Evolutionary conservation across 1,140 invertebrate genomes (phyloP), one percentile per base, ranked within the genome.

Genomic region (Drosophila funebris): DNA sequence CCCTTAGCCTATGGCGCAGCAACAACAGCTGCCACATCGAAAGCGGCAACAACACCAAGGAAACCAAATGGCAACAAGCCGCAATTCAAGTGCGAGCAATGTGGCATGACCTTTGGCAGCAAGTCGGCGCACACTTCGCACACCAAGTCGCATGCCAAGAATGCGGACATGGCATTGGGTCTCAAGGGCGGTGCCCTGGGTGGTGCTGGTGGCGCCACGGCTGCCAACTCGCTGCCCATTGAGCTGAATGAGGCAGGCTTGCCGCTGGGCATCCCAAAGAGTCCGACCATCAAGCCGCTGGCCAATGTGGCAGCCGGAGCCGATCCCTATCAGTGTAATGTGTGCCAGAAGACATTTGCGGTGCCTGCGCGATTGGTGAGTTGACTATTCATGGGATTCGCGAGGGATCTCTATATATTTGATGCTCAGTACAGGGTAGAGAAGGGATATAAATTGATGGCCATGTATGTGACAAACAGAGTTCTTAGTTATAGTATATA

Each of bases 331-430:
- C 94, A 96, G 37, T 99, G 97, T 92, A 96, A 97, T 90, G 96
- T 97, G 61, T 99, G 97, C 92, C 94, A 95, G 61, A 98, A 98
- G 91, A 97, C 96, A 0, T 98, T 98, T 91, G 96, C 96, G 3
- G 97, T 98, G 13, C 97, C 96, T 3, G 97, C 97, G n/a, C 93
- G 97, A 43, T 93, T 99, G 54, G 97, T 96, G 63, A 90, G 90
- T 88, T 13, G 2, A 53, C 3, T n/a, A n/a, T 18, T 27, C 24
- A n/a, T 27, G 24, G 24, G 24, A 27, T 5, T 5, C 24, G 4
- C 4, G 4, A n/a, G 24, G 24, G 24, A 27, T 27, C 24, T 27
- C 1, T 4, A n/a, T n/a, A n/a, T n/a, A n/a, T n/a, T n/a, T n/a
- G n/a, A n/a, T n/a, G n/a, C n/a, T n/a, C n/a, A n/a, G n/a, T n/a